These are phyloP conservation scores for Entomyzon cyanotis DNA, from an alignment of 2,113 vertebrate genomes.

Conservation along the genomic window DNA sequence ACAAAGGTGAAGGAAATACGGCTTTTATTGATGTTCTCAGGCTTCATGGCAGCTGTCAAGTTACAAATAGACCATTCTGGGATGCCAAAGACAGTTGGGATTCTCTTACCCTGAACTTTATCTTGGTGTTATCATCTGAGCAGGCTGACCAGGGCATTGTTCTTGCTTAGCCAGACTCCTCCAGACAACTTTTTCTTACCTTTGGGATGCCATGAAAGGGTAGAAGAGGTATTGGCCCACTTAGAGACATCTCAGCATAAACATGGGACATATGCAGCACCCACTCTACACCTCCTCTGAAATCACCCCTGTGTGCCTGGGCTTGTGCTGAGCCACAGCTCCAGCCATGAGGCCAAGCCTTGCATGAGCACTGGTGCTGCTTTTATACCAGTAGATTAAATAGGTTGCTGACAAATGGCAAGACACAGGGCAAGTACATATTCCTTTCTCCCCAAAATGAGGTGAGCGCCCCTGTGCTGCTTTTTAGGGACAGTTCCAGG, in stretches of 20 bases:
- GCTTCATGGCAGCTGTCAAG: not conserved
- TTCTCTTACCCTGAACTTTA: not conserved
- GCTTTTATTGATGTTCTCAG: slow-evolving; percentile 31
- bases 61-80: not conserved
- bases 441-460: not conserved
- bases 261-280: not conserved
- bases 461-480: not conserved
- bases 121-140: not conserved
- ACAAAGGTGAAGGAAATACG: not conserved
- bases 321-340: not conserved
- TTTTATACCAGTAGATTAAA: not conserved
- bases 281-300: rapidly evolving
- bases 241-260: not conserved
- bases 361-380: not conserved
- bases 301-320: rapidly evolving
- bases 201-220: not conserved
- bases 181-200: not conserved
- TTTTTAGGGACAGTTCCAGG: not conserved
- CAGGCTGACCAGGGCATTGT: not conserved
- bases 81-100: not conserved
- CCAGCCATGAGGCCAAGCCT: not conserved
- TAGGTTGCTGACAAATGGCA: not conserved
- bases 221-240: not conserved
- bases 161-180: not conserved
- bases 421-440: rapidly evolving